Base-by-base conservation (phyloP, 2,113 vertebrate species). In the Hirundichthys speculiger region DNA sequence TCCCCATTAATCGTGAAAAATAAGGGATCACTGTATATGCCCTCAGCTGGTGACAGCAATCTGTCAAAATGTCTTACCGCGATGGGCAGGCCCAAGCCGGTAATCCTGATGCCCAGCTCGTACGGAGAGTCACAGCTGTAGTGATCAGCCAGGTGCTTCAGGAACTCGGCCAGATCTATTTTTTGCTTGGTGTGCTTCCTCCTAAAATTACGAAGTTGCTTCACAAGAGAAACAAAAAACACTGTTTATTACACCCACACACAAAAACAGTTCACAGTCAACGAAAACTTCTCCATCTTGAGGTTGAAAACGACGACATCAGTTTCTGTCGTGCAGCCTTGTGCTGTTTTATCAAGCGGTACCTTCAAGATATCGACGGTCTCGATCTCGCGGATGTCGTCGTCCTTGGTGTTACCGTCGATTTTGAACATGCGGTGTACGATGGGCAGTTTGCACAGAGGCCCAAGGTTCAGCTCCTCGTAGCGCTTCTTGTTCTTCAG, bases 351-450 rank as follows among this genome's bases (percentile, higher is more conserved):
- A 13, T 13, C 18, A 10, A 27, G 38, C 19, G 27, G 21, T 39
- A 94, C 93, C 90, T 84, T 91, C n/a, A 94, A 69, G 65, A 94
- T 90, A 69, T 94, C 92, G 21, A 89, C 67, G 0, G 93, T 92
- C 64, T 88, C 82, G n/a, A 94, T 91, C 80, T 91, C 89, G 46
- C 53, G 75, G 40, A 94, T 91, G 19, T 94, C 93, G 3, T 94
- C 93, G 19, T 94, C 93, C 69, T 87, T 92, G 1, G 90, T 90
- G 68, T 86, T 85, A 34, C 74, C 57, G 67, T 92, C 86, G 0
- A 93, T 88, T 85, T 81, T 89, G 64, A 94, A 94, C 69, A 94
- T 71, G 74, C 82, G 86, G 63, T 90, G 88, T 58, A 94, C 55
- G 1, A 91, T n/a, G 0, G 93, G 93, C 2, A 92, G 71, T 67